Evolutionary conservation across 2,888 invertebrate genomes (phyloP).

Genomic region (Rhopalosiphum nymphaeae): DNA sequence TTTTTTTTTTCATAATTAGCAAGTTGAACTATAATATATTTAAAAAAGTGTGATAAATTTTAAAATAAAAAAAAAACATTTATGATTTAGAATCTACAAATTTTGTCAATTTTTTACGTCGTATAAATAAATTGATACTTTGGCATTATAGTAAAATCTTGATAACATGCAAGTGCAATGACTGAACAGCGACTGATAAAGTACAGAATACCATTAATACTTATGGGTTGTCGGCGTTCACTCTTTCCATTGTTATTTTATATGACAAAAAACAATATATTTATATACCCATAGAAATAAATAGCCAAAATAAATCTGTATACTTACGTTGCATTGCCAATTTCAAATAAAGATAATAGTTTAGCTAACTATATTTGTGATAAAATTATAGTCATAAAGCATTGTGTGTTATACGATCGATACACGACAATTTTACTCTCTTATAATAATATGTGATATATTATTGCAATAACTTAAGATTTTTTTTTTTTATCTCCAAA

Average conservation of each 20-base stretch:
- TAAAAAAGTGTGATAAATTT: neutral
- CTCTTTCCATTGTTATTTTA: neutral
- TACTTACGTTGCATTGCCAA: neutral
- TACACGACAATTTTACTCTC: neutral
- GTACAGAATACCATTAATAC: neutral
- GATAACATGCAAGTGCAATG: slow-evolving; percentile 41
- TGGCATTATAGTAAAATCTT: neutral
- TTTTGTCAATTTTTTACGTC: neutral
- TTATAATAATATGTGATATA: neutral
- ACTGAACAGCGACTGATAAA: slow-evolving; percentile 46
- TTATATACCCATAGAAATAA: neutral
- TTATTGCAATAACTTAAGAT: neutral
- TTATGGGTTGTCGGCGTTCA: slow-evolving; percentile 7
- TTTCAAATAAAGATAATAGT: neutral
- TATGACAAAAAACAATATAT: slow-evolving; percentile 17
- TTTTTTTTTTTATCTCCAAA: neutral
- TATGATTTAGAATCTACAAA: neutral
- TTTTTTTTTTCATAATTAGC: neutral
- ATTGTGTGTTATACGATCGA: neutral
- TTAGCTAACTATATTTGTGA: neutral
- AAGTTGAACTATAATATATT: neutral
- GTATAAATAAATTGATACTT: slow-evolving; percentile 1
- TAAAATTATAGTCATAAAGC: neutral
- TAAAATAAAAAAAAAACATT: neutral
- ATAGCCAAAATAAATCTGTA: neutral